phyloP scores from a whole-genome alignment of 2,888 invertebrate species.

The Kryphioiulus occultus region DNA sequence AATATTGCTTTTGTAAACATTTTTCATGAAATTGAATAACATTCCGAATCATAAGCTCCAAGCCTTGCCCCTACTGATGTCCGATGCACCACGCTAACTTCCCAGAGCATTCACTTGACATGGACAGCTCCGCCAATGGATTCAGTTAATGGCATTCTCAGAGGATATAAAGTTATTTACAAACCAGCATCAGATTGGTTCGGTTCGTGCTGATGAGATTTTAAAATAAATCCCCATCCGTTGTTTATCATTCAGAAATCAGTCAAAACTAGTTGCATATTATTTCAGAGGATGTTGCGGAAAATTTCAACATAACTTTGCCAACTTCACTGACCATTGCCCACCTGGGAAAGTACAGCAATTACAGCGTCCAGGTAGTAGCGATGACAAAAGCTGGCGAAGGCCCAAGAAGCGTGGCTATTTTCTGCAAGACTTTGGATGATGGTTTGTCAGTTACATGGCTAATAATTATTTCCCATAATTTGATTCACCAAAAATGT shows the following conservation, averaged over 20 bases:
- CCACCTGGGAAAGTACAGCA: conserved; percentile 78
- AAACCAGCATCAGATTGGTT: conserved; percentile 48
- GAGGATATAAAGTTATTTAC: conserved; percentile 51
- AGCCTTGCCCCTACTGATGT: conserved; percentile 46
- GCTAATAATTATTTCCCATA: too few relatives aligned
- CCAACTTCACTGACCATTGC: conserved; percentile 38
- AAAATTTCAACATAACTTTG: conserved; percentile 24
- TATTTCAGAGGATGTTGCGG: conserved; percentile 45
- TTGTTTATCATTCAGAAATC: too few relatives aligned
- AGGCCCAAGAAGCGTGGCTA: conserved; percentile 77
- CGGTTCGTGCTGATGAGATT: conserved; percentile 18
- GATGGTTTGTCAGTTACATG: too few relatives aligned
- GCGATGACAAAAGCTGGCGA: conserved; percentile 87
- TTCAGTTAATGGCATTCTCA: conserved; percentile 50
- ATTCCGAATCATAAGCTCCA: too few relatives aligned
- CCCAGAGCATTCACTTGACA: conserved; percentile 50
- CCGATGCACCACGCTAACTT: conserved; percentile 50
- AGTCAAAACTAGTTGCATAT: too few relatives aligned
- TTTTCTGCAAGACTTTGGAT: conserved; percentile 84
- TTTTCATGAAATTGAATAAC: too few relatives aligned
- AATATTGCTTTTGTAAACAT: too few relatives aligned
- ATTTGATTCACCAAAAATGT: too few relatives aligned
- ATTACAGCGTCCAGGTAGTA: conserved; percentile 84
- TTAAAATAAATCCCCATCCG: too few relatives aligned
- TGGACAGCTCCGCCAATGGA: conserved; percentile 50